phyloP scores from a whole-genome alignment of 2,797 vertebrate genomes.

The Alcedo quadribrachys region DNA sequence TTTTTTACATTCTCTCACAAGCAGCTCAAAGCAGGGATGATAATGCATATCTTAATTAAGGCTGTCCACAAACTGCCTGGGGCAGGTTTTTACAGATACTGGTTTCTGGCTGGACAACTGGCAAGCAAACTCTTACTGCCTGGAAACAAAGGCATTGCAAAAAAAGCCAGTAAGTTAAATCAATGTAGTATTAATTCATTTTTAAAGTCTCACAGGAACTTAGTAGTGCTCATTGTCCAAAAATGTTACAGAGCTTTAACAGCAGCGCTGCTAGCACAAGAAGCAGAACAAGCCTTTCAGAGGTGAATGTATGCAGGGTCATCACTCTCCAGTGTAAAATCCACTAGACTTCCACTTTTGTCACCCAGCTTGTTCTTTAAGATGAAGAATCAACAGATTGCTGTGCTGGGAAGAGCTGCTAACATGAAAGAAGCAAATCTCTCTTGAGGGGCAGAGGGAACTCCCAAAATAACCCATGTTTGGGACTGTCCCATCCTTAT shows the following conservation, averaged over 20 bases:
- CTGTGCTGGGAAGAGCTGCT: background rate
- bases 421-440: background rate
- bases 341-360: background rate
- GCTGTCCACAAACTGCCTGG: conserved; percentile 25
- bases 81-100: conserved; percentile 34
- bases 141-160: conserved; percentile 58
- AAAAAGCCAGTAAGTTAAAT: conserved; percentile 53
- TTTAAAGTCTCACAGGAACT: conserved; percentile 44
- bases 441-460: background rate
- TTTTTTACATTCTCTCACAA: conserved; percentile 49
- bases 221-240: conserved; percentile 6
- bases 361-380: background rate
- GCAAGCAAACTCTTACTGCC: conserved; percentile 49
- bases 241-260: conserved; percentile 46
- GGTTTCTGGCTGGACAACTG: conserved; percentile 54
- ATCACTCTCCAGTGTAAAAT: background rate
- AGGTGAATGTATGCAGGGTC: background rate
- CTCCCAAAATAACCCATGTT: accelerated
- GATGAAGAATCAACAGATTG: background rate
- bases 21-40: conserved; percentile 27
- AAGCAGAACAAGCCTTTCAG: conserved; percentile 10
- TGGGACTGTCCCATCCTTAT: background rate
- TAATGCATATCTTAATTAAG: conserved; percentile 55
- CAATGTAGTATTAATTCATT: conserved; percentile 60
- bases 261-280: background rate